Conservation (phyloP, 2,113 vertebrate genomes). For the Petrocephalus microphthalmus region DNA sequence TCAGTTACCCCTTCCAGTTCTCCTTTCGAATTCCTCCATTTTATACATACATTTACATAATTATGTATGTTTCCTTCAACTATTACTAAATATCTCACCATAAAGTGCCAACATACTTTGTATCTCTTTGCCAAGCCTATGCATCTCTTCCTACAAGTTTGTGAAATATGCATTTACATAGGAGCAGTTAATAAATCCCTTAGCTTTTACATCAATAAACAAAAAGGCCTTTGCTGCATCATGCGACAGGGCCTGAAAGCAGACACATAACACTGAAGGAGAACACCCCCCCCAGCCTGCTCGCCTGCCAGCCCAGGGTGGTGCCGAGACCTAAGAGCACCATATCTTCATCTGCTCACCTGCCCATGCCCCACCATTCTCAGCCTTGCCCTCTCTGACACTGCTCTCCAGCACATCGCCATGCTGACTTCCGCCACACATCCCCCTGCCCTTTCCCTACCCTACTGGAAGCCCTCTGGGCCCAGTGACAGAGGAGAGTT, state of each 20-base stretch:
- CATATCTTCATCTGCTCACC: background rate
- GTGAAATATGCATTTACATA: background rate
- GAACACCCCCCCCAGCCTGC: background rate
- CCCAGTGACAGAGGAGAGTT: background rate
- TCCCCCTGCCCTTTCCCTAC: constrained; percentile 42
- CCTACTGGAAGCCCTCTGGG: background rate
- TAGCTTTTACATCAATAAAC: background rate
- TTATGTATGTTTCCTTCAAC: background rate
- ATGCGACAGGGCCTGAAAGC: background rate
- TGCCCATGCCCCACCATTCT: background rate
- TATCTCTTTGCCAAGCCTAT: background rate
- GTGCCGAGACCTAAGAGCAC: background rate
- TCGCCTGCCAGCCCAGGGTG: background rate
- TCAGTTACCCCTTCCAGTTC: constrained; percentile 33
- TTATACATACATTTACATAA: background rate
- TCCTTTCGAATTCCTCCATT: constrained; percentile 35
- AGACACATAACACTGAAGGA: background rate
- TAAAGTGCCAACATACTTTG: background rate
- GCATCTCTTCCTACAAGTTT: background rate
- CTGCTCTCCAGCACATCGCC: background rate
- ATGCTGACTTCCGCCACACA: background rate
- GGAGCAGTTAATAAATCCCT: background rate
- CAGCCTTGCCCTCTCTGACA: background rate
- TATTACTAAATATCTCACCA: background rate
- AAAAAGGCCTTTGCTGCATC: background rate